Base-by-base conservation (phyloP, 1,140 invertebrate genomes). In the Doryteuthis pealeii region DNA sequence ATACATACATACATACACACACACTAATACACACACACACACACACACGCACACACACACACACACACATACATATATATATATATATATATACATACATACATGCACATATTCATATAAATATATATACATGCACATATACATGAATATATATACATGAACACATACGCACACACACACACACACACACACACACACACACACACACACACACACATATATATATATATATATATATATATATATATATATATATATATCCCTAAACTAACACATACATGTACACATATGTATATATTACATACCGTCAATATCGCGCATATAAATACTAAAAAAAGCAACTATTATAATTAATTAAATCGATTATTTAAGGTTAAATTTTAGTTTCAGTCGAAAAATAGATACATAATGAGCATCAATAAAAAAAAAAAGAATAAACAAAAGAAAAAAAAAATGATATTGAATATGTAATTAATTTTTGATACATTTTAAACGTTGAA, bases 181-280 rank as follows among this genome's bases (percentile, higher is more conserved):
- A 70, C 68, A n/a, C 68, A 70, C 31, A 70, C 68, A 70, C 68
- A 70, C 31, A 70, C 68, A 70, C 68, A 70, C 68, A 70, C 68
- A 70, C 68, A 70, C 31, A 70, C 68, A 70, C 68, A 70, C 31
- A 70, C 31, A 70, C 68, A 70, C 68, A 43, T 18, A 43, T 22
- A 70, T 22, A 43, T 22, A 70, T 22, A 70, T 22, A 70, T 22
- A 33, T 18, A 70, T 22, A 70, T 12, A 70, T 22, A 43, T 70
- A 33, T 33, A 43, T 32, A 33, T 26, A 14, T 26, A n/a, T 31
- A 70, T 26, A 43, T 33, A 35, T 31, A 70, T 31, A 43, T 26
- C 3, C 14, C 49, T 32, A 70, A 4, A 33, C 14, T 5, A 5
- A 43, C 14, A 70, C 22, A 43, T 26, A 33, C 22, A 62, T 62